Base-by-base conservation (phyloP, 2,113 vertebrate genomes). In the Orientallactaga bullata region DNA sequence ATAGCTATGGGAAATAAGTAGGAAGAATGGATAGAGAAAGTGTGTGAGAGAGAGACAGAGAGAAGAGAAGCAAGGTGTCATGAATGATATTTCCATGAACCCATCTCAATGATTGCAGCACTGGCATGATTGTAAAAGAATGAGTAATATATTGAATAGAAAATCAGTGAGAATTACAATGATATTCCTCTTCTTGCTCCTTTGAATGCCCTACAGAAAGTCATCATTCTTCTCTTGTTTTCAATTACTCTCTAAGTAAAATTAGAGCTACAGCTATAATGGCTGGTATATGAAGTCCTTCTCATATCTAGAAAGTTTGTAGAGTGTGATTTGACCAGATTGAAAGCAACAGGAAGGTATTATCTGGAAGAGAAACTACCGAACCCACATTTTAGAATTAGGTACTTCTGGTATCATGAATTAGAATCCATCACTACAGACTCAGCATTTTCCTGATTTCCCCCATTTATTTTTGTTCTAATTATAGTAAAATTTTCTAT, bases 401-500 rank as follows among this genome's bases (percentile, higher is more conserved):
- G 21, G 17, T 74, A 66, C 7, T 17, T 85, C 37, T 74, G 7
- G 2, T 92, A 2, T 74, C 47, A 78, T 88, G 42, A 82, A 47
- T 74, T 94, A 68, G 2, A 95, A 85, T 87, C 78, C 28, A 95
- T n/a, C 2, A 55, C 58, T 74, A 83, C 0, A 68, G 17, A 90
- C 28, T 63, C 42, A 89, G 2, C n/a, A 90, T 71, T 93, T 94
- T 92, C 86, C 55, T 85, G 30, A 81, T 79, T 71, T 55, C 58
- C 16, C 47, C 17, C 77, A 81, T 81, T 88, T 85, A 72, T 35
- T 72, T 94, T 94, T 87, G 21, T 20, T 82, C 74, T 93, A 4
- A 51, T 39, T 91, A 23, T 76, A 88, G 94, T 78, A 23, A 88
- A 89, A 79, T 10, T 47, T 17, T 79, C 88, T 71, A 63, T 85